phyloP scores from a whole-genome alignment of 1,140 invertebrate genomes.

The Micrasema minimum region DNA sequence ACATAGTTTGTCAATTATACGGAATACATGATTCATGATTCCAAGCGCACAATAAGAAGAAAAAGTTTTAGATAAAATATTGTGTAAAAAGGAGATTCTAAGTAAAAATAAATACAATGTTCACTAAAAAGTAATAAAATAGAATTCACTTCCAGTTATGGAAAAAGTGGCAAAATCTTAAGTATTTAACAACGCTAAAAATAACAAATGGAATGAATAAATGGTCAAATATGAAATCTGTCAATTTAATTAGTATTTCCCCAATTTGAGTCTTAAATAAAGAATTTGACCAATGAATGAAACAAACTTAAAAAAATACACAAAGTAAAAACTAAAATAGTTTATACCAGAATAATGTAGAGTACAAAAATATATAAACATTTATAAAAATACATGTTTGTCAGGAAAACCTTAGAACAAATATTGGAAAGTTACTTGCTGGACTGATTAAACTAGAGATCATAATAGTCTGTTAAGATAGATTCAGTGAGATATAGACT shows the following conservation, averaged over 20 bases:
- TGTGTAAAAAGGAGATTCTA: constrained; percentile 28
- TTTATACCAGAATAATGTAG: constrained; percentile 10
- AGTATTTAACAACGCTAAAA: constrained; percentile 7
- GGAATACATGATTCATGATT: not conserved
- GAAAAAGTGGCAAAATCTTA: constrained; percentile 11
- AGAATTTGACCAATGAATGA: not conserved
- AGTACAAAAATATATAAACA: constrained; percentile 32
- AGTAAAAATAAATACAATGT: constrained; percentile 6
- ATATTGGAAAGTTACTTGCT: constrained; percentile 3
- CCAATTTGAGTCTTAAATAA: not conserved
- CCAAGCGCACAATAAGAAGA: constrained; percentile 20
- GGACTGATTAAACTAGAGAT: constrained; percentile 3
- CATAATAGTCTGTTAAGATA: constrained; percentile 4
- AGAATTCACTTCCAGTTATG: constrained; percentile 3
- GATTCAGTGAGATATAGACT: constrained; percentile 7
- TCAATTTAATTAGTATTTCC: not conserved
- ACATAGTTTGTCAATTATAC: not conserved
- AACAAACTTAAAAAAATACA: not conserved
- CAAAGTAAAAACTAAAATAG: constrained; percentile 7
- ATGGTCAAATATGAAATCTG: constrained; percentile 26
- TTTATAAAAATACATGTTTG: constrained; percentile 31
- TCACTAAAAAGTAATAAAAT: too few species aligned
- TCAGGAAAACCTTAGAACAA: constrained; percentile 17
- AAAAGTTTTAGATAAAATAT: constrained; percentile 9
- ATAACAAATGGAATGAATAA: constrained; percentile 34